These are phyloP conservation scores for Kryphioiulus occultus DNA, from an alignment of 2,888 invertebrate species.

Conservation along the genomic window DNA sequence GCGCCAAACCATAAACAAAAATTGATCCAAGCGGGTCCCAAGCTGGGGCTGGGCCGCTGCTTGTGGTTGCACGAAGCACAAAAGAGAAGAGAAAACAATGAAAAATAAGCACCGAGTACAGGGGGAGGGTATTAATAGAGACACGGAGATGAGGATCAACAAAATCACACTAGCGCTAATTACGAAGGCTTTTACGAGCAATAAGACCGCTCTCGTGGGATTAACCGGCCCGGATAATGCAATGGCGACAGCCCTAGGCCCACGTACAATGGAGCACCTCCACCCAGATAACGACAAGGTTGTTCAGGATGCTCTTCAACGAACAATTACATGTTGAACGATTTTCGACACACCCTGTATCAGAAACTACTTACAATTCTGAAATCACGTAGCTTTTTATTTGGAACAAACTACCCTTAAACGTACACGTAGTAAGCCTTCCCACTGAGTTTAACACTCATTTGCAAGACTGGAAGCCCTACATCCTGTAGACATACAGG, in stretches of 20 bases:
- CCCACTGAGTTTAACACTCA: too few species aligned
- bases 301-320: background rate
- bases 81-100: background rate
- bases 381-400: too few species aligned
- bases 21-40: background rate
- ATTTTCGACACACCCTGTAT: too few species aligned
- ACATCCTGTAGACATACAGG: too few species aligned
- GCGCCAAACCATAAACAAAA: background rate
- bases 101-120: background rate
- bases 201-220: background rate
- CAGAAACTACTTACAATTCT: too few species aligned
- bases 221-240: too few species aligned
- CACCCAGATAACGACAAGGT: background rate
- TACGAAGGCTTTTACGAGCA: constrained; percentile 9
- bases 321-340: too few species aligned
- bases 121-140: background rate
- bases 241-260: background rate
- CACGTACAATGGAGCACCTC: background rate
- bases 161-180: constrained; percentile 7
- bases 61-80: background rate
- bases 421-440: too few species aligned
- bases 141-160: background rate
- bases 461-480: too few species aligned
- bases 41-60: background rate
- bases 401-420: too few species aligned